Base-by-base conservation (phyloP, 1,140 invertebrate species). In the Leptoteleia sp. region DNA sequence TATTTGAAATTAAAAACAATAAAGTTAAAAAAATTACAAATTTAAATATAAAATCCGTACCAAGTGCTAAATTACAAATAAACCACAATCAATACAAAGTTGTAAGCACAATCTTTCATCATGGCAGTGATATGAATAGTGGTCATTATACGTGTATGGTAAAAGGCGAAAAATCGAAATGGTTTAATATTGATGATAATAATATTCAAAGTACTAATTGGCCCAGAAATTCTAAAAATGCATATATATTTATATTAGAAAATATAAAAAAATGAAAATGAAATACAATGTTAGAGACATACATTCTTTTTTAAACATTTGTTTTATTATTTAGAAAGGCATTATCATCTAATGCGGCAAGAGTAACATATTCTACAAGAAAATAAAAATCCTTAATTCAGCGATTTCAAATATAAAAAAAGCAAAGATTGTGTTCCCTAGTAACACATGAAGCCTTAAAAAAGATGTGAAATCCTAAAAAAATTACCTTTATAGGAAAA, bases 211-310 rank as follows among this genome's bases (percentile, higher is more conserved):
- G 0, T 4, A 16, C 11, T 3, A 15, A n/a, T 1, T 62, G 57
- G 57, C 31, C 57, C 4, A 35, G 57, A 27, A 62, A 62, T 48
- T 35, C 57, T 9, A 62, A 48, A 62, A 48, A 47, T 48, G 55
- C 55, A 13, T 59, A 59, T 13, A 59, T 45, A 17, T 33, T 59
- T 29, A 19, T 43, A 0, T 40, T 54, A 9, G 35, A 57, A 19
- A 42, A 57, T 25, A 3, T 25, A 25, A 25, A n/a, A n/a, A n/a
- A n/a, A n/a, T n/a, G n/a, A n/a, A n/a, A 37, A n/a, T n/a, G n/a
- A n/a, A n/a, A n/a, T n/a, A n/a, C n/a, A n/a, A n/a, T n/a, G n/a
- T n/a, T n/a, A n/a, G n/a, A n/a, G n/a, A n/a, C n/a, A n/a, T n/a
- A n/a, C n/a, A n/a, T n/a, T n/a, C n/a, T n/a, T n/a, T n/a, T n/a